These are phyloP conservation scores for Odontamblyopus lacepedii DNA, from an alignment of 2,797 vertebrate genomes.

Conservation along the genomic window DNA sequence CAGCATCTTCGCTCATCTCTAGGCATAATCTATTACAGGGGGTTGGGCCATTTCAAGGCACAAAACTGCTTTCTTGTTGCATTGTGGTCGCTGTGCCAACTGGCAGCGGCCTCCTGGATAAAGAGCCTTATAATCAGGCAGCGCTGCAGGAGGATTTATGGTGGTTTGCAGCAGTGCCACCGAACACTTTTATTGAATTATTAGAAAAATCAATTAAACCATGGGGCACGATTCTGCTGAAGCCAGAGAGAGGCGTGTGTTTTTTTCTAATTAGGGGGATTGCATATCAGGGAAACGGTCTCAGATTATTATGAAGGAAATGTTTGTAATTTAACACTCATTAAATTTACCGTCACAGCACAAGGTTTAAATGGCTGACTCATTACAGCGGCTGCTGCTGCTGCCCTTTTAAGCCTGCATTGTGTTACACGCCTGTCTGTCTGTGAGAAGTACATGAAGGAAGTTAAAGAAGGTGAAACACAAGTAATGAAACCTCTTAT, in stretches of 20 bases:
- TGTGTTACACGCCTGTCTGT: conserved; percentile 9
- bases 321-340: conserved; percentile 11
- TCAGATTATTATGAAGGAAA: conserved; percentile 8
- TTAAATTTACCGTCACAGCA: conserved; percentile 13
- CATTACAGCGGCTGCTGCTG: conserved; percentile 1
- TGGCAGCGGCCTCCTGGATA: conserved; percentile 44
- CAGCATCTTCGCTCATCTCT: conserved; percentile 50
- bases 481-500: neutral
- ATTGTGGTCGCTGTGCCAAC: conserved; percentile 42
- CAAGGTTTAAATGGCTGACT: conserved; percentile 1
- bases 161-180: conserved; percentile 22
- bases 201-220: conserved; percentile 27
- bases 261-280: conserved; percentile 14
- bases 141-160: conserved; percentile 40
- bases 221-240: neutral
- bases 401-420: neutral
- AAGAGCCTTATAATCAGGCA: conserved; percentile 51
- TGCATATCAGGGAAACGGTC: conserved; percentile 14
- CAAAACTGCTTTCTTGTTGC: conserved; percentile 47
- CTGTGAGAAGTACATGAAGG: neutral
- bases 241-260: neutral
- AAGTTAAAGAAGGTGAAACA: neutral
- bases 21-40: conserved; percentile 52
- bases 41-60: conserved; percentile 47
- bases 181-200: conserved; percentile 35